These are phyloP conservation scores for Plectropomus leopardus DNA, from an alignment of 2,113 vertebrate species.

Conservation along the genomic window DNA sequence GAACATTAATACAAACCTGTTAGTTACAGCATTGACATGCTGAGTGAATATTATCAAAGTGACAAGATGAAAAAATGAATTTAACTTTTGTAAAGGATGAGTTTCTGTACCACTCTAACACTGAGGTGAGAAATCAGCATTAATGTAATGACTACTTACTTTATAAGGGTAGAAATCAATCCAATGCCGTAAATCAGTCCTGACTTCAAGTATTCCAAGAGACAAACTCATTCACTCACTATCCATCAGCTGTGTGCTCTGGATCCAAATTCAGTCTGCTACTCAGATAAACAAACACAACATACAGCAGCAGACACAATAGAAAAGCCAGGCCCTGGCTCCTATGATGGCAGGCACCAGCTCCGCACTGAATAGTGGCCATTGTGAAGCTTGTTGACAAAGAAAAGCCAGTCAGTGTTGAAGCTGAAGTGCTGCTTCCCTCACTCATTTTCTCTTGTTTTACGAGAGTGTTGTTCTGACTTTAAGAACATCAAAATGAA, in stretches of 20 bases:
- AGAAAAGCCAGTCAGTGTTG: slow-evolving; percentile 22
- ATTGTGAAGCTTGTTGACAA: slow-evolving; percentile 71
- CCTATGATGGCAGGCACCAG: slow-evolving; percentile 72
- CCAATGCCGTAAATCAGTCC: slow-evolving; percentile 25
- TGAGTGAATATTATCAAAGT: neutral
- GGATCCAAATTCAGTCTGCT: slow-evolving; percentile 51
- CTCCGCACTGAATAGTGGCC: slow-evolving; percentile 70
- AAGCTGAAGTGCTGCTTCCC: slow-evolving; percentile 12
- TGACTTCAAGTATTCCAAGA: slow-evolving; percentile 33
- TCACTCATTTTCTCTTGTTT: neutral
- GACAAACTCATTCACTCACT: slow-evolving; percentile 50
- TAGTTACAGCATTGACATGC: neutral
- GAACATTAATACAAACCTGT: neutral
- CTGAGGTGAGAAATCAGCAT: neutral
- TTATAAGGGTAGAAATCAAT: slow-evolving; percentile 37
- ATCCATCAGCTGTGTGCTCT: slow-evolving; percentile 70
- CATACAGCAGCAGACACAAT: slow-evolving; percentile 70
- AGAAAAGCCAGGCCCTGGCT: slow-evolving; percentile 73
- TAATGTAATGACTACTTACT: slow-evolving; percentile 39
- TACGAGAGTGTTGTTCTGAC: neutral
- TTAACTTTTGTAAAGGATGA: neutral
- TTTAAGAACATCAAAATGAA: neutral
- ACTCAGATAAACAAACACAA: slow-evolving; percentile 69
- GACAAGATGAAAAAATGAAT: neutral
- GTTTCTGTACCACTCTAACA: neutral